A percentile compares a stretch with the other conserved stretches of the same genome.
These are phyloP conservation scores for Drosophila infuscata DNA, from an alignment of 2,888 invertebrate genomes.

Conservation along the genomic window DNA sequence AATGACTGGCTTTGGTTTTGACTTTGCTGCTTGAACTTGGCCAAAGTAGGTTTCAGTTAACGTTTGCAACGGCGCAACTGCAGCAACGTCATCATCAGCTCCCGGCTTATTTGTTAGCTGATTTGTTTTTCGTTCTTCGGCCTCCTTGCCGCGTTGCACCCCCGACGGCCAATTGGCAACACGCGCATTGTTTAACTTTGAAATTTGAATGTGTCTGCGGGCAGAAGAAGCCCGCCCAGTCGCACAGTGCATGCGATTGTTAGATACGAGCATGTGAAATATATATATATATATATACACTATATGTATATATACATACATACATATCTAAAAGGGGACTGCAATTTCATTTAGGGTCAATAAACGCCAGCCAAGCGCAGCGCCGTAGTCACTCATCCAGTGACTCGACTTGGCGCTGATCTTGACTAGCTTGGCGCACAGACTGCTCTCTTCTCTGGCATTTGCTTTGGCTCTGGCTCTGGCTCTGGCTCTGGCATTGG, in stretches of 20 bases:
- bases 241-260: conserved; percentile 59
- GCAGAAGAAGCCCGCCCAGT: conserved; percentile 1
- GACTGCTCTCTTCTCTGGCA: conserved; percentile 1
- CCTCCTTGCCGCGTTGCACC: conserved; percentile 2
- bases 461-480: background rate
- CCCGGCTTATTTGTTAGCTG: conserved; percentile 48
- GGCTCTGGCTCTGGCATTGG: background rate
- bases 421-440: conserved; percentile 28
- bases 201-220: conserved; percentile 62
- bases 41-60: conserved; percentile 42
- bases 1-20: conserved; percentile 38
- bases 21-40: conserved; percentile 72
- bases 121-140: conserved; percentile 28
- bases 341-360: conserved; percentile 78
- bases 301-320: background rate
- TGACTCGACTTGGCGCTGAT: conserved; percentile 34
- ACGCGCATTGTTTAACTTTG: conserved; percentile 60
- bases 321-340: conserved; percentile 21
- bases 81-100: conserved; percentile 13
- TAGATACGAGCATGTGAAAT: conserved; percentile 45
- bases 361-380: conserved; percentile 71
- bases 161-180: conserved; percentile 32
- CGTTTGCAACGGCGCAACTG: conserved; percentile 45
- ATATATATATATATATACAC: background rate
- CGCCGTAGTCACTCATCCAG: conserved; percentile 52